These are phyloP conservation scores for Prochilodus magdalenae DNA, from an alignment of 2,113 vertebrate species.

Conservation along the genomic window DNA sequence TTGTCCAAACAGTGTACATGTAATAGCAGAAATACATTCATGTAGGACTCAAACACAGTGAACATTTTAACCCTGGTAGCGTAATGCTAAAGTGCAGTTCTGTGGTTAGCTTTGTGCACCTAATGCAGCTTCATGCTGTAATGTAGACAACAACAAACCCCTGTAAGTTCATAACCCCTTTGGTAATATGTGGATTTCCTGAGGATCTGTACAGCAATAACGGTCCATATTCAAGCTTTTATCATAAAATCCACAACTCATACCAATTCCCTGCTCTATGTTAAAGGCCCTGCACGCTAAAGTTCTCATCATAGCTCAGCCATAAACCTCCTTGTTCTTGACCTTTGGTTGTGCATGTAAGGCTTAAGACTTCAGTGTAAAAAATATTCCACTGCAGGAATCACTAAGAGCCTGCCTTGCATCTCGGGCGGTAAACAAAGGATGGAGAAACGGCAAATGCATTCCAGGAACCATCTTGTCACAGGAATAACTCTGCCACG, in stretches of 20 bases:
- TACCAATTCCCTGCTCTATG: not conserved
- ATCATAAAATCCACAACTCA: constrained; percentile 1
- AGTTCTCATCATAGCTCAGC: not conserved
- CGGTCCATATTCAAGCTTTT: not conserved
- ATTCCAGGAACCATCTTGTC: constrained; percentile 27
- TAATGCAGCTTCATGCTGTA: not conserved
- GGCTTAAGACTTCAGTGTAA: not conserved
- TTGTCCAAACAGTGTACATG: too few species aligned
- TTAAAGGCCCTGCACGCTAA: not conserved
- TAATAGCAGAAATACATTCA: too few species aligned
- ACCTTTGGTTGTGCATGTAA: not conserved
- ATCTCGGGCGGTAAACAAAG: constrained; percentile 3
- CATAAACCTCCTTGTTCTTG: not conserved
- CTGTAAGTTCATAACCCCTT: not conserved
- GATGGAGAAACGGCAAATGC: not conserved
- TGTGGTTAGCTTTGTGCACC: not conserved
- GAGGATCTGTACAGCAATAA: not conserved
- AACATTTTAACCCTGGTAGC: too few species aligned
- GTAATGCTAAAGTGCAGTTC: too few species aligned
- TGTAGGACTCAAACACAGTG: too few species aligned
- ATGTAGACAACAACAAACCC: not conserved
- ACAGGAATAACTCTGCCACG: constrained; percentile 23
- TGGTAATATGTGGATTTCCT: not conserved
- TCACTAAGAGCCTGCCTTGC: not conserved
- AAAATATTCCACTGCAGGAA: not conserved